These are phyloP conservation scores for Hyposoter didymator DNA, from an alignment of 2,888 invertebrate species.

Conservation along the genomic window DNA sequence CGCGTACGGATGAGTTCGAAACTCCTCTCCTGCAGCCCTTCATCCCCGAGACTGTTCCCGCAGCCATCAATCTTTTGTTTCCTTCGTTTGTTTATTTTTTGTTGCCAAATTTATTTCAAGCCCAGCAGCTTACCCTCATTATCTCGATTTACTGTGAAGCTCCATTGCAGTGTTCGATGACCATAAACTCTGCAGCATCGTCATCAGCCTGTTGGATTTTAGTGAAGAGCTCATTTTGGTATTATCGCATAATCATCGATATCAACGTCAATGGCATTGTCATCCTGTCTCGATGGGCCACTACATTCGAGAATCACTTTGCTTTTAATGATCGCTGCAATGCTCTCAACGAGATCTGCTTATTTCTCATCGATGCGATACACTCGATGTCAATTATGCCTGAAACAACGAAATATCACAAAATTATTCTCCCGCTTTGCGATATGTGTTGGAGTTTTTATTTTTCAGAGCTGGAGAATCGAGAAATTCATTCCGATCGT, in stretches of 20 bases:
- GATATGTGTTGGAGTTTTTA: background rate
- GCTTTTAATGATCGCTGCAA: background rate
- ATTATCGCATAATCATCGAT: slow-evolving; percentile 28
- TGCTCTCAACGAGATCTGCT: background rate
- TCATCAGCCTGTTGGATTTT: slow-evolving; percentile 18
- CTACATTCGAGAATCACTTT: slow-evolving; percentile 25
- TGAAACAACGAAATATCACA: slow-evolving; percentile 35
- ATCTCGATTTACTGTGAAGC: background rate
- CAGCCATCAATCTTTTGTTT: background rate
- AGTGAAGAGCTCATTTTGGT: slow-evolving; percentile 25
- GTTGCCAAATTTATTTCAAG: background rate
- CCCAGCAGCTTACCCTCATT: background rate
- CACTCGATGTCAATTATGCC: slow-evolving; percentile 27
- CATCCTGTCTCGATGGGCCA: background rate
- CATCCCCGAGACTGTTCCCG: background rate
- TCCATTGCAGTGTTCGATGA: background rate
- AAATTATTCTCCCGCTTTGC: background rate
- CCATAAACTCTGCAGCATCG: background rate
- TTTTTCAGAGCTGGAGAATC: background rate
- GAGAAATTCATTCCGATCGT: background rate
- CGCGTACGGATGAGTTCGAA: background rate
- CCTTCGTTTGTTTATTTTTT: background rate
- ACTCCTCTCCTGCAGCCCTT: background rate
- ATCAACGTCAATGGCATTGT: slow-evolving; percentile 13
- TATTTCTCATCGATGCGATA: background rate